Conservation (phyloP, 2,113 vertebrate genomes). For the Eolophus roseicapilla region DNA sequence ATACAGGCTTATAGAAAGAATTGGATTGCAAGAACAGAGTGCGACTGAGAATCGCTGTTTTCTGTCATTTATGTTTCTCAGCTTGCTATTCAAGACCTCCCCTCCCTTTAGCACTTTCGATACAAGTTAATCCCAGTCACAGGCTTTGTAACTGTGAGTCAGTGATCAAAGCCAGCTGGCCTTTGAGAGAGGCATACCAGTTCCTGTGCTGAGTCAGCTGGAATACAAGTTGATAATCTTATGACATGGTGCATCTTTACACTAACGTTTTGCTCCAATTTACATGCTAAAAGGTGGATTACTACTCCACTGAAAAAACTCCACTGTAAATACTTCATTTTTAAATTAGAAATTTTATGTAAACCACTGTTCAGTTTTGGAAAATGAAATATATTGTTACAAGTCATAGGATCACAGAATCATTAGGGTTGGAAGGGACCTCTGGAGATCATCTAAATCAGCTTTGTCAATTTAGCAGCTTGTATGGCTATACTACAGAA, state of each 20-base stretch:
- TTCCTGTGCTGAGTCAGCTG: background rate
- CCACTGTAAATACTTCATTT: background rate
- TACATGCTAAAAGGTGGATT: background rate
- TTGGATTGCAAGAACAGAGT: background rate
- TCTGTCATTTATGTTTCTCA: background rate
- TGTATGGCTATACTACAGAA: background rate
- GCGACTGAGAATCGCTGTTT: background rate
- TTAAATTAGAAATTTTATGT: background rate
- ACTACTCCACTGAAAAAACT: background rate
- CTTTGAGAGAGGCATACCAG: background rate
- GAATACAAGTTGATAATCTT: background rate
- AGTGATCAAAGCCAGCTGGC: background rate
- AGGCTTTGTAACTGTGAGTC: background rate
- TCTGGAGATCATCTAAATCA: background rate
- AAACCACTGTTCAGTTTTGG: background rate
- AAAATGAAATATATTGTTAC: background rate
- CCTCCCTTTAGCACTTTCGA: background rate
- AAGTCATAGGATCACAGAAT: background rate
- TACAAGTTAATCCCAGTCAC: background rate
- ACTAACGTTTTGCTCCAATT: background rate
- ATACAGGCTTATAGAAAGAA: background rate
- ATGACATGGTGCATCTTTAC: background rate
- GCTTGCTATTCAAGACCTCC: background rate
- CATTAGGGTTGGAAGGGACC: background rate
- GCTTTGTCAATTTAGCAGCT: background rate